Evolutionary conservation across 2,797 vertebrate genomes (phyloP).

Genomic region (Macropus fuliginosus): DNA sequence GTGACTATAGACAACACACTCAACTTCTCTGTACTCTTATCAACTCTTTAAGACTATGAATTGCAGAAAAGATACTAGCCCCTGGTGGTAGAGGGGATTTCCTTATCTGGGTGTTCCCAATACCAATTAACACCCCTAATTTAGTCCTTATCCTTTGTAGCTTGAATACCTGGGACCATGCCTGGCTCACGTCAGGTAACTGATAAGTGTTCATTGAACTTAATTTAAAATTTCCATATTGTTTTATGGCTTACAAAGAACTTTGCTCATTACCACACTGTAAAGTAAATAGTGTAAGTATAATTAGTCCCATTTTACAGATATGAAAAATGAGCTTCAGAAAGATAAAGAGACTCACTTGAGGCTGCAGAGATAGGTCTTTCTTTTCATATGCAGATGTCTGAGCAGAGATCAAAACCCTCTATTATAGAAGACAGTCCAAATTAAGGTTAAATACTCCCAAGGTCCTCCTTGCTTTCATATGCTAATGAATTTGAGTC

Average conservation of each 20-base stretch:
- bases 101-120: not conserved
- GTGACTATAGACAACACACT: not conserved
- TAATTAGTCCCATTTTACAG: not conserved
- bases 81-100: not conserved
- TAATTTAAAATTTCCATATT: not conserved
- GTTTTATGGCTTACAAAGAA: not conserved
- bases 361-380: not conserved
- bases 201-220: not conserved
- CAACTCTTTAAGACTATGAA: not conserved
- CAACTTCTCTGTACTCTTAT: not conserved
- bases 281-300: not conserved
- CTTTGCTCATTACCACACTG: not conserved
- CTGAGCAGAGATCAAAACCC: not conserved
- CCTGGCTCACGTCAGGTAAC: not conserved
- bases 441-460: not conserved
- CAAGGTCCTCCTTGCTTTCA: not conserved
- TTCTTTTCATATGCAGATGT: not conserved
- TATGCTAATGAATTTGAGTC: not conserved
- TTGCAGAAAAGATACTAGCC: not conserved
- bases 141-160: not conserved
- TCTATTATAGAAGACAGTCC: not conserved
- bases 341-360: not conserved
- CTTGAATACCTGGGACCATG: not conserved
- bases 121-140: not conserved
- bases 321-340: not conserved